Percentiles rank a stretch among this genome's conserved stretches.
Conservation (phyloP, 2,113 vertebrate species). For the Plestiodon gilberti region DNA sequence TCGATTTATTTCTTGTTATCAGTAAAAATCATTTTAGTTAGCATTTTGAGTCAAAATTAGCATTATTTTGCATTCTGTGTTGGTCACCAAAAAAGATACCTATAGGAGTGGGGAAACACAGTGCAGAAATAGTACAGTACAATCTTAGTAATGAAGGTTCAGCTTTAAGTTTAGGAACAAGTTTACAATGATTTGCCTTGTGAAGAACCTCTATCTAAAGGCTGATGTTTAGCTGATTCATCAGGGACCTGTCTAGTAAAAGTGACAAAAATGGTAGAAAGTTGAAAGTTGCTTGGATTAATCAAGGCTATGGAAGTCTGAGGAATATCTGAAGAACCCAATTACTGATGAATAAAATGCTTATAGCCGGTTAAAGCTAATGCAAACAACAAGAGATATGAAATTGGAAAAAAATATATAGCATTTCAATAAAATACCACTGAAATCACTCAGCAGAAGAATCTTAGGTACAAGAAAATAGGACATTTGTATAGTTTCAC, state of each 20-base stretch:
- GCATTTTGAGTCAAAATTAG: too few relatives aligned
- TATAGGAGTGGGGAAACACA: neutral
- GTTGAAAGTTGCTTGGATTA: neutral
- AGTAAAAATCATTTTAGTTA: too few relatives aligned
- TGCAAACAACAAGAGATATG: neutral
- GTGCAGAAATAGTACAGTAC: neutral
- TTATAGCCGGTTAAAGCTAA: neutral
- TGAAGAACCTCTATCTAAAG: neutral
- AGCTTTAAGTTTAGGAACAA: constrained; percentile 3
- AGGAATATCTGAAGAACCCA: constrained; percentile 5
- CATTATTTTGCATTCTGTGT: too few relatives aligned
- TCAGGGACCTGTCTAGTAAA: neutral
- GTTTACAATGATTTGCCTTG: neutral
- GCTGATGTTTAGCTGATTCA: neutral
- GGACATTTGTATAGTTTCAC: neutral
- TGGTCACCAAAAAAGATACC: too few relatives aligned
- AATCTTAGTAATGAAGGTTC: constrained; percentile 1
- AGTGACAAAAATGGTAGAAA: neutral
- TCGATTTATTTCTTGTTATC: too few relatives aligned
- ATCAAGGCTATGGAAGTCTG: neutral
- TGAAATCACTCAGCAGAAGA: neutral
- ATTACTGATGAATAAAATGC: neutral
- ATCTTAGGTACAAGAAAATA: neutral
- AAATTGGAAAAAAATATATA: neutral
- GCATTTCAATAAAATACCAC: neutral